Evolutionary conservation across 1,140 invertebrate genomes (phyloP).

Genomic region (Chlorops oryzae): DNA sequence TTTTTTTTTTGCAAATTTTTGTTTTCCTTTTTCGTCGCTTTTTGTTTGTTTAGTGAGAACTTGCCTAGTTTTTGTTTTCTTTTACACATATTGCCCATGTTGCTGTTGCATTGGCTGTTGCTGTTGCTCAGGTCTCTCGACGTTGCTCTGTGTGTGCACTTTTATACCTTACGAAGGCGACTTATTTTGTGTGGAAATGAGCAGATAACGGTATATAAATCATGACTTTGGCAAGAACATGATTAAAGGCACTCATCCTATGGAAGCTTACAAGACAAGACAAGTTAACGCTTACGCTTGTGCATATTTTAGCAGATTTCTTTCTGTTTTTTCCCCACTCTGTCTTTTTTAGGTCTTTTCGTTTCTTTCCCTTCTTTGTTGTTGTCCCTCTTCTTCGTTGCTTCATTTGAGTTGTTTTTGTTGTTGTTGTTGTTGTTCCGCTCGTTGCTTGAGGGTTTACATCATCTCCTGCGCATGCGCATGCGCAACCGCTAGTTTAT

Average conservation of each 20-base stretch:
- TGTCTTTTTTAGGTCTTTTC: not conserved
- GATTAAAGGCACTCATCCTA: conserved; percentile 42
- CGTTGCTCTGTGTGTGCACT: too few relatives aligned
- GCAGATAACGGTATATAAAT: conserved; percentile 47
- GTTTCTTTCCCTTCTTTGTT: not conserved
- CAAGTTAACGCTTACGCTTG: conserved; percentile 24
- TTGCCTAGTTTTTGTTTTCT: too few relatives aligned
- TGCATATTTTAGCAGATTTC: conserved; percentile 45
- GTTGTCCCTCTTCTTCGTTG: too few relatives aligned
- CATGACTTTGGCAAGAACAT: conserved; percentile 46
- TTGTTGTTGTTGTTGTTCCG: not conserved
- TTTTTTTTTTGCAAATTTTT: too few relatives aligned
- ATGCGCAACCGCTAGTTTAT: too few relatives aligned
- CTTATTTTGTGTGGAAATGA: conserved; percentile 46
- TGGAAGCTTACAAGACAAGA: not conserved
- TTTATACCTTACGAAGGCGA: too few relatives aligned
- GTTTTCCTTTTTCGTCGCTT: too few relatives aligned
- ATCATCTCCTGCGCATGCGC: too few relatives aligned
- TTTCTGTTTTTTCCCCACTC: not conserved
- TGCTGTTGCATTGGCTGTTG: too few relatives aligned
- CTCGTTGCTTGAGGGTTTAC: not conserved
- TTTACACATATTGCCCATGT: too few relatives aligned
- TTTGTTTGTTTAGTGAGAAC: too few relatives aligned
- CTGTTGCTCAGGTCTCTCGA: too few relatives aligned
- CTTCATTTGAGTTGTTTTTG: not conserved